Conservation (phyloP, 2,888 invertebrate genomes). For the Ophion obscuratus region DNA sequence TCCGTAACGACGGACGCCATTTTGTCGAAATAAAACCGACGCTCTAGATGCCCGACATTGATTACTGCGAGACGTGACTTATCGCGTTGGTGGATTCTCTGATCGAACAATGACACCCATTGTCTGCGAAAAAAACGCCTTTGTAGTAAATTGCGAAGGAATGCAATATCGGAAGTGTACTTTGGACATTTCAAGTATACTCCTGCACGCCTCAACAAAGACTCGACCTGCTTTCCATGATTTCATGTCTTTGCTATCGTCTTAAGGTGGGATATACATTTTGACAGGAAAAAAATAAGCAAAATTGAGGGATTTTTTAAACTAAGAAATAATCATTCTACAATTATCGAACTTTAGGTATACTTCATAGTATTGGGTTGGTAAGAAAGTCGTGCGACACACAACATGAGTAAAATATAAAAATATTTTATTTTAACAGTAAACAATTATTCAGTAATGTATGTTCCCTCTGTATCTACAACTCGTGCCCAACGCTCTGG, state of each 20-base stretch:
- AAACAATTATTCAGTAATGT: too few species aligned
- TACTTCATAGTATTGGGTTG: too few species aligned
- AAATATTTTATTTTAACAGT: too few species aligned
- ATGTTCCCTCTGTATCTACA: too few species aligned
- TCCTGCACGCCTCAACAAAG: slow-evolving; percentile 6
- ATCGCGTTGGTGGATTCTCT: slow-evolving; percentile 67
- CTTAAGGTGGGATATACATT: too few species aligned
- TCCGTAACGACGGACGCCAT: slow-evolving; percentile 50
- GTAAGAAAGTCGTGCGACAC: too few species aligned
- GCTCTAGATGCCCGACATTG: slow-evolving; percentile 81
- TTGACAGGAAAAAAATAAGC: too few species aligned
- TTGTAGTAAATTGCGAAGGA: slow-evolving; percentile 33
- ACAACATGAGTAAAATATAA: too few species aligned
- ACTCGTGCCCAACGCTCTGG: too few species aligned
- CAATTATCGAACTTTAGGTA: too few species aligned
- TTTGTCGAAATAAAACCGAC: slow-evolving; percentile 57
- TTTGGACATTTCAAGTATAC: slow-evolving; percentile 6
- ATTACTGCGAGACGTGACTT: slow-evolving; percentile 79
- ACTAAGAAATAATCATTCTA: too few species aligned
- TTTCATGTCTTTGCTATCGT: background rate
- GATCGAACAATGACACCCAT: slow-evolving; percentile 16
- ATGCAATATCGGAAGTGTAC: slow-evolving; percentile 37
- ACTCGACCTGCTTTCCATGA: background rate
- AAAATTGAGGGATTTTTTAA: too few species aligned
- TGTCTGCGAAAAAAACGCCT: slow-evolving; percentile 39